Percentiles rank a stretch among this genome's conserved stretches.
These are phyloP conservation scores for Therioaphis trifolii DNA, from an alignment of 2,888 invertebrate species.

Conservation along the genomic window DNA sequence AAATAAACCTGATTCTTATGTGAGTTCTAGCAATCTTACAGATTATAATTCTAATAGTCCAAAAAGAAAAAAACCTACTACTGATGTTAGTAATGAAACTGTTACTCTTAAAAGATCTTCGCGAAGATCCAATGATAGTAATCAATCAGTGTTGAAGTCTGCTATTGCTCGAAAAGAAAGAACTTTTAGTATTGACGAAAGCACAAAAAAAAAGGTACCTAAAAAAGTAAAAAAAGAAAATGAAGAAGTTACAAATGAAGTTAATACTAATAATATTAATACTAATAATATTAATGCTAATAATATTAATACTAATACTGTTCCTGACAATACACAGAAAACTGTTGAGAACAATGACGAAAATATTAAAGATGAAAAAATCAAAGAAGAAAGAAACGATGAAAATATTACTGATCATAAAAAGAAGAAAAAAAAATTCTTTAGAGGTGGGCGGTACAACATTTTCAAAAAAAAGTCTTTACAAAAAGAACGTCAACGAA, in stretches of 20 bases:
- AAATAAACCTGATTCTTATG: constrained; percentile 69
- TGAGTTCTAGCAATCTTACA: constrained; percentile 61
- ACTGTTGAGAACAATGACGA: background rate
- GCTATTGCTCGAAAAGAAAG: constrained; percentile 81
- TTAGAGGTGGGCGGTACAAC: constrained; percentile 54
- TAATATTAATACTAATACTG: too few relatives aligned
- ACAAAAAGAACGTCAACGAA: constrained; percentile 45
- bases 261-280: too few relatives aligned
- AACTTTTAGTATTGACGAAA: constrained; percentile 71
- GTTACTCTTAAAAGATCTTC: constrained; percentile 74
- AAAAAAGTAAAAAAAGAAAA: constrained; percentile 53
- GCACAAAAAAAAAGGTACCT: constrained; percentile 58
- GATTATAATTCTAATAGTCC: constrained; percentile 40
- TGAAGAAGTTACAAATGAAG: background rate
- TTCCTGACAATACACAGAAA: background rate
- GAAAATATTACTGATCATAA: constrained; percentile 37
- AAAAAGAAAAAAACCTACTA: constrained; percentile 36
- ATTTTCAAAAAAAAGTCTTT: constrained; percentile 57
- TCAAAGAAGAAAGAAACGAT: constrained; percentile 30
- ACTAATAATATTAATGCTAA: too few relatives aligned
- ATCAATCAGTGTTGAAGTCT: constrained; percentile 76
- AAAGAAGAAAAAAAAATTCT: constrained; percentile 47
- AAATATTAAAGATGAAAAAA: background rate
- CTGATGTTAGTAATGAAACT: constrained; percentile 45
- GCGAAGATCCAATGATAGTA: constrained; percentile 73